A percentile compares a stretch with the other conserved stretches of the same genome.
phyloP scores from a whole-genome alignment of 2,797 vertebrate genomes.

The Pseudomugil tenellus region DNA sequence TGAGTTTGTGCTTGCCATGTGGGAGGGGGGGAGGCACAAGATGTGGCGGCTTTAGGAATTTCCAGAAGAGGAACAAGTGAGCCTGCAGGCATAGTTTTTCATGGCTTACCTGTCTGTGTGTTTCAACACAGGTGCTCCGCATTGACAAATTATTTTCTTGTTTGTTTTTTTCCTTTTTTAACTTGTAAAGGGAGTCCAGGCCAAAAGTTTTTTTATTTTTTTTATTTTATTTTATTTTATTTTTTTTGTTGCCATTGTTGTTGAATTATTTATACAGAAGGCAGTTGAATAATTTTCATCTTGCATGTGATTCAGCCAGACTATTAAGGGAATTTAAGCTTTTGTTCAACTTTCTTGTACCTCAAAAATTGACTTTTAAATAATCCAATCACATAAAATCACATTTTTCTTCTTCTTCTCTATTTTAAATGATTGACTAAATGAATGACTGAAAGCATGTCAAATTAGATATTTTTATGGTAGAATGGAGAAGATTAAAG shows the following conservation, averaged over 20 bases:
- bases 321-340: too few species aligned
- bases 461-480: too few species aligned
- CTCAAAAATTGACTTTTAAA: too few species aligned
- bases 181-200: background rate
- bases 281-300: background rate
- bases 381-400: too few species aligned
- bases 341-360: too few species aligned
- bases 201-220: background rate
- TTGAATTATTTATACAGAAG: too few species aligned
- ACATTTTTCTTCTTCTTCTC: too few species aligned
- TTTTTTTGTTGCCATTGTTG: too few species aligned
- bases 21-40: slow-evolving; percentile 15
- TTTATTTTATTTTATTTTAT: too few species aligned
- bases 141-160: slow-evolving; percentile 39
- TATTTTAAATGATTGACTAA: too few species aligned
- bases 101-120: slow-evolving; percentile 71
- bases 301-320: background rate
- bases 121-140: slow-evolving; percentile 53
- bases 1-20: slow-evolving; percentile 42
- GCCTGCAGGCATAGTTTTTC: slow-evolving; percentile 67
- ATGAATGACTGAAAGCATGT: too few species aligned
- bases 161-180: background rate
- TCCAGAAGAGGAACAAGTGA: slow-evolving; percentile 70
- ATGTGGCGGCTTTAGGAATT: slow-evolving; percentile 73
- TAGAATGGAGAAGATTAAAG: too few species aligned